Percentiles rank a stretch among this genome's conserved stretches.
Conservation (phyloP, 2,888 invertebrate genomes). For the Cataglyphis livida region DNA sequence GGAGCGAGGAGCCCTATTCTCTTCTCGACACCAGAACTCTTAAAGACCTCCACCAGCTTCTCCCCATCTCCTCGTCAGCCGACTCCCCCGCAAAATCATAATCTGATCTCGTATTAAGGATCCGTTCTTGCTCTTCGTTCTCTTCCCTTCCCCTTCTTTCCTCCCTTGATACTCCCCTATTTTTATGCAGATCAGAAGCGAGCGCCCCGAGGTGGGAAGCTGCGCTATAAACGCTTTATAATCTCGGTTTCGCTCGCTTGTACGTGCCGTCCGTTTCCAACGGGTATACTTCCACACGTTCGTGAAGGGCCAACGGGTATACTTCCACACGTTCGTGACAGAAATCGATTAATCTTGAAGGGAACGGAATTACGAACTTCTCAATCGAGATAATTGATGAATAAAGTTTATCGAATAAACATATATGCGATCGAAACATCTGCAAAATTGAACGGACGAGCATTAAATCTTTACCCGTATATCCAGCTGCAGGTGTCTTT, state of each 20-base stretch:
- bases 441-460: background rate
- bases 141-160: background rate
- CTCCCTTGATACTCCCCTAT: slow-evolving; percentile 77
- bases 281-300: slow-evolving; percentile 74
- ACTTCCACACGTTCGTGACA: slow-evolving; percentile 70
- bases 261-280: slow-evolving; percentile 78
- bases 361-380: slow-evolving; percentile 65
- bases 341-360: slow-evolving; percentile 72
- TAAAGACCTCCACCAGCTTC: slow-evolving; percentile 72
- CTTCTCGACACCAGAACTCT: slow-evolving; percentile 71
- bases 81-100: slow-evolving; percentile 83
- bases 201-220: slow-evolving; percentile 83
- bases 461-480: background rate
- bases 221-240: slow-evolving; percentile 83
- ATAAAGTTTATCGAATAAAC: slow-evolving; percentile 57
- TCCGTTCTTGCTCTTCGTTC: slow-evolving; percentile 70
- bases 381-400: slow-evolving; percentile 71
- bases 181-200: slow-evolving; percentile 84
- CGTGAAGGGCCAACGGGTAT: slow-evolving; percentile 80
- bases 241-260: slow-evolving; percentile 79
- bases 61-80: slow-evolving; percentile 62
- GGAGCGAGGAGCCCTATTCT: slow-evolving; percentile 68
- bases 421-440: slow-evolving; percentile 5
- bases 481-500: background rate
- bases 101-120: slow-evolving; percentile 84